phyloP scores from a whole-genome alignment of 1,140 invertebrate species.

The Zophobas atratus region DNA sequence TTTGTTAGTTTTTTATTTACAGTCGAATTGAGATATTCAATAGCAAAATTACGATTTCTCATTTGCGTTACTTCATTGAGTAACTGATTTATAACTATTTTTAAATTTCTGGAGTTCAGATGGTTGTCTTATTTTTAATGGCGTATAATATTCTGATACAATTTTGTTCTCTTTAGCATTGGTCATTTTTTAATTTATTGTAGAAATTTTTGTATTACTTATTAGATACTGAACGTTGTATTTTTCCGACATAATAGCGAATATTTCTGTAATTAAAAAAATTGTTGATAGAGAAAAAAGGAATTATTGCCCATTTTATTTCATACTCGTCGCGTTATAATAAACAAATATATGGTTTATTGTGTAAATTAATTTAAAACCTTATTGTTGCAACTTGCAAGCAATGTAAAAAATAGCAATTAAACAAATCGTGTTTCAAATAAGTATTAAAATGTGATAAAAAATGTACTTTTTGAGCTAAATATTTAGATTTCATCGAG shows the following conservation, averaged over 20 bases:
- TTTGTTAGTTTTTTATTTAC: no score
- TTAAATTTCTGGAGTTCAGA: no score
- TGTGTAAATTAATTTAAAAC: slow-evolving; percentile 1
- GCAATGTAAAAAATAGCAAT: slow-evolving; percentile 3
- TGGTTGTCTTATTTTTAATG: no score
- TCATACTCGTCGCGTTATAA: background rate
- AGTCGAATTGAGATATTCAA: no score
- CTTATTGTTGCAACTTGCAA: background rate
- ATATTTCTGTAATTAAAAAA: background rate
- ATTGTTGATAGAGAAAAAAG: slow-evolving; percentile 1
- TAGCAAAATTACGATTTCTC: no score
- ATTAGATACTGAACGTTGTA: background rate
- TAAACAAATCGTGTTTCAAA: slow-evolving; percentile 3
- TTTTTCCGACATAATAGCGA: background rate
- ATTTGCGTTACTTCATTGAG: no score
- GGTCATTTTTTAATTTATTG: slow-evolving; percentile 3
- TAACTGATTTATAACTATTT: no score
- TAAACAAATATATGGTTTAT: slow-evolving; percentile 3
- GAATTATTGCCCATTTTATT: background rate
- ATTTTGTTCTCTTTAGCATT: background rate
- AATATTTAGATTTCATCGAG: slow-evolving; percentile 1
- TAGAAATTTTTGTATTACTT: background rate
- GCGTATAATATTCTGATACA: no score
- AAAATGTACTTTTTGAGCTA: slow-evolving; percentile 1
- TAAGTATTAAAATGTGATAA: slow-evolving; percentile 1